Conservation (phyloP, 2,888 invertebrate genomes). For the Andrena dorsata region DNA sequence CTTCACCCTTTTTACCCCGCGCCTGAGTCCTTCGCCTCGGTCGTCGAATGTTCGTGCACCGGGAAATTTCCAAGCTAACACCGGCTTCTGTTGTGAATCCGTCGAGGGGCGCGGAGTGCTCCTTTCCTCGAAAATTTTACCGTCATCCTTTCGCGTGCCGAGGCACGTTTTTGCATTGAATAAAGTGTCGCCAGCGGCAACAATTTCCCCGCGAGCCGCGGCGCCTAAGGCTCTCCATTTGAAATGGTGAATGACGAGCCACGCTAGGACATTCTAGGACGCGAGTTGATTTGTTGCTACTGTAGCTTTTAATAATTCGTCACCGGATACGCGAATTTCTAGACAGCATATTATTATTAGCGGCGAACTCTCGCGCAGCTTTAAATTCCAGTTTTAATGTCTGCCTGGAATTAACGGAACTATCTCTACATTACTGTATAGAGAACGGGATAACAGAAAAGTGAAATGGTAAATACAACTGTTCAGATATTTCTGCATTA, state of each 20-base stretch:
- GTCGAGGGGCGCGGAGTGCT: slow-evolving; percentile 36
- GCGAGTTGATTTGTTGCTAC: neutral
- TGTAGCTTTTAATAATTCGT: slow-evolving; percentile 5
- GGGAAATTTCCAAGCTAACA: slow-evolving; percentile 36
- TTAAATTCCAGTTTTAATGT: too few relatives aligned
- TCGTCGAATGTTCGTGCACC: slow-evolving; percentile 49
- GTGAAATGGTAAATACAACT: neutral
- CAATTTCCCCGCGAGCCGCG: slow-evolving; percentile 23
- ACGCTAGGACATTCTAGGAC: neutral
- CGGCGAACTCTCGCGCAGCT: too few relatives aligned
- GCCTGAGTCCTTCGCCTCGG: slow-evolving; percentile 54
- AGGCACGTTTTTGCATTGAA: slow-evolving; percentile 27
- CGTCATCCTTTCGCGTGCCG: slow-evolving; percentile 33
- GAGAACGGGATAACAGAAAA: neutral
- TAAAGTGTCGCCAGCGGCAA: slow-evolving; percentile 23
- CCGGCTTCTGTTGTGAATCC: slow-evolving; percentile 36
- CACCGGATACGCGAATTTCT: neutral
- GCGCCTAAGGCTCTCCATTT: neutral
- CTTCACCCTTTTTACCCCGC: slow-evolving; percentile 10
- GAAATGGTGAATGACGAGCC: neutral
- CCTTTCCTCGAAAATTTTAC: slow-evolving; percentile 36
- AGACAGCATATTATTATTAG: too few relatives aligned
- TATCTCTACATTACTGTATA: neutral
- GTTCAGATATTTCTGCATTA: neutral
- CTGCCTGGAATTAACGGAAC: too few relatives aligned